Conservation (phyloP, 2,113 vertebrate species). For the Smithornis capensis region DNA sequence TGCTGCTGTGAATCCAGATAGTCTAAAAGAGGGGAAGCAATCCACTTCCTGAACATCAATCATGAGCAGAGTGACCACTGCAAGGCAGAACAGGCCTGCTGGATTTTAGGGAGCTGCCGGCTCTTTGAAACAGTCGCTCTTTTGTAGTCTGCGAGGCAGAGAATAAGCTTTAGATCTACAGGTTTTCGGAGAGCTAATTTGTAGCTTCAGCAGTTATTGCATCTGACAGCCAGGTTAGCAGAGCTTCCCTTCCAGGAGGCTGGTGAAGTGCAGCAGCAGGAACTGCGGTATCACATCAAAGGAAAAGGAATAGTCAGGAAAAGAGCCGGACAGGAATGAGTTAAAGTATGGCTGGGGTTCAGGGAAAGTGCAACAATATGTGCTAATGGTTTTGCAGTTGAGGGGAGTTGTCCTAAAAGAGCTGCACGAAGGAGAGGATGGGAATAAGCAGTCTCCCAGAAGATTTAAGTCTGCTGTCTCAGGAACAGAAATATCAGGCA, state of each 20-base stretch:
- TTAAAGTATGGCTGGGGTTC: slow-evolving; percentile 26
- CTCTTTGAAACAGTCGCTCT: slow-evolving; percentile 42
- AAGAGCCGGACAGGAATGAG: slow-evolving; percentile 1
- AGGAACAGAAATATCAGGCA: slow-evolving; percentile 28
- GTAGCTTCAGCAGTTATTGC: neutral
- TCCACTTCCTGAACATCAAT: slow-evolving; percentile 64
- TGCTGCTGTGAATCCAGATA: slow-evolving; percentile 54
- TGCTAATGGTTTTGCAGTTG: slow-evolving; percentile 20
- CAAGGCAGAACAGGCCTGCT: neutral
- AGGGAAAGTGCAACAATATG: slow-evolving; percentile 40
- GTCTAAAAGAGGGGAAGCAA: slow-evolving; percentile 60
- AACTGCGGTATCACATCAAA: neutral
- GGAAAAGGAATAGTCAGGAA: neutral
- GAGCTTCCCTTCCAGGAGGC: neutral
- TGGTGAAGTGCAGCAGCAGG: neutral
- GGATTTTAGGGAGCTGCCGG: neutral
- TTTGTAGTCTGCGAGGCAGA: neutral
- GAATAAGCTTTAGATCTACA: slow-evolving; percentile 13
- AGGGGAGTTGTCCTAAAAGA: slow-evolving; percentile 30
- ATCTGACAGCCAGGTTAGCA: slow-evolving; percentile 26
- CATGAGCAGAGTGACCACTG: slow-evolving; percentile 49
- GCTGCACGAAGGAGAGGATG: neutral
- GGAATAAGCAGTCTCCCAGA: neutral
- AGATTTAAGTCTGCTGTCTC: slow-evolving; percentile 31
- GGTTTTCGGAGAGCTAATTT: neutral